Conservation (phyloP, 2,888 invertebrate species). For the Anthophora plumipes region DNA sequence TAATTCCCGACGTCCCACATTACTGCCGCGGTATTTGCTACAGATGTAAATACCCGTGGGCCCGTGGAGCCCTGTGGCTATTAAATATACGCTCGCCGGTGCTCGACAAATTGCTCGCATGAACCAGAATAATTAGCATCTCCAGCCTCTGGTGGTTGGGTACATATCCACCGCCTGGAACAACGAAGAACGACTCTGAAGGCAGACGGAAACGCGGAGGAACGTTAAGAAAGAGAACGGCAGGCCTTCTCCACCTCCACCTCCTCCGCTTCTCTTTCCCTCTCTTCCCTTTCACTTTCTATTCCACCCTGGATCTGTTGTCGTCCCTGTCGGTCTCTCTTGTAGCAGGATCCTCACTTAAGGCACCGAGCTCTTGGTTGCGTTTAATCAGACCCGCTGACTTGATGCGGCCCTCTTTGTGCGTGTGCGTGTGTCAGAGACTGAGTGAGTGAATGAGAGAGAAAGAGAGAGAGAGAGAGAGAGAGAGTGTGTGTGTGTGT, state of each 20-base stretch:
- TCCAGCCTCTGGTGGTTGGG: slow-evolving; percentile 69
- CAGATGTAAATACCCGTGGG: slow-evolving; percentile 82
- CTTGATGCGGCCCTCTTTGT: slow-evolving; percentile 68
- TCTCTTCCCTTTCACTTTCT: slow-evolving; percentile 16
- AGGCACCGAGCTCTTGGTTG: slow-evolving; percentile 31
- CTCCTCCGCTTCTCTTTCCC: slow-evolving; percentile 21
- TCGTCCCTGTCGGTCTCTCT: slow-evolving; percentile 27
- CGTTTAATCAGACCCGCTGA: slow-evolving; percentile 72
- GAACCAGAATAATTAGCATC: slow-evolving; percentile 83
- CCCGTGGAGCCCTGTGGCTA: slow-evolving; percentile 73
- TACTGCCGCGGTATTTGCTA: slow-evolving; percentile 73
- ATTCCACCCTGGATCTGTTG: slow-evolving; percentile 20
- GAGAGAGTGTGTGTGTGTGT: no score
- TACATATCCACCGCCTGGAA: slow-evolving; percentile 11
- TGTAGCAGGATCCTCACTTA: slow-evolving; percentile 34
- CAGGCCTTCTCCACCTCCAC: slow-evolving; percentile 5
- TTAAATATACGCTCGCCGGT: slow-evolving; percentile 79
- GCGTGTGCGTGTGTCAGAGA: no score
- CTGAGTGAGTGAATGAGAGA: no score
- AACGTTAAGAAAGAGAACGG: slow-evolving; percentile 45
- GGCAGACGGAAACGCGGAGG: slow-evolving; percentile 44
- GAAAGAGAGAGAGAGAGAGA: no score
- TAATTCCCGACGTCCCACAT: slow-evolving; percentile 69
- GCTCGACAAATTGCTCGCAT: slow-evolving; percentile 82
- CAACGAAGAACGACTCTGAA: slow-evolving; percentile 16